phyloP scores from a whole-genome alignment of 2,888 invertebrate species.

The Phlogophora meticulosa region DNA sequence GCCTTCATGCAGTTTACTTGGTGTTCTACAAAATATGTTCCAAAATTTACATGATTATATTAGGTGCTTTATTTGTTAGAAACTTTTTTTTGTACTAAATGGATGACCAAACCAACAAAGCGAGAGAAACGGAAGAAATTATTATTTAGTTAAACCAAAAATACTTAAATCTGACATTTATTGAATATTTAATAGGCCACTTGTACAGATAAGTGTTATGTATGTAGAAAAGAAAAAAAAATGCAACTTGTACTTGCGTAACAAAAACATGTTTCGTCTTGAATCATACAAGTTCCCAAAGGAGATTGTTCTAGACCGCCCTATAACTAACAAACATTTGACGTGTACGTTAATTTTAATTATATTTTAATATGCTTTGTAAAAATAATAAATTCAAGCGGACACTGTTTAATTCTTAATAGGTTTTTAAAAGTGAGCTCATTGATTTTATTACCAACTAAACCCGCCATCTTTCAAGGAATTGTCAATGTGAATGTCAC shows the following conservation, averaged over 20 bases:
- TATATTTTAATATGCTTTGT: no score
- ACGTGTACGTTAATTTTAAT: no score
- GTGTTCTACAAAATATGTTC: constrained; percentile 3
- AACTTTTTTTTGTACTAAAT: no score
- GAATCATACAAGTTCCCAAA: not conserved
- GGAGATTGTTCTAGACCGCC: no score
- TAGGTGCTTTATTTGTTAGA: not conserved
- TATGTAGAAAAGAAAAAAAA: not conserved
- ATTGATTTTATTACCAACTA: no score
- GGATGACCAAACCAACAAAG: not conserved
- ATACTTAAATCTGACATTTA: not conserved
- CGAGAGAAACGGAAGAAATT: not conserved
- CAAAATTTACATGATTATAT: not conserved
- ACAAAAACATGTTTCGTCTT: not conserved
- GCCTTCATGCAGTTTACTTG: not conserved
- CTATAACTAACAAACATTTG: no score
- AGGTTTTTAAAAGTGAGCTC: no score
- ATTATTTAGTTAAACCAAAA: not conserved
- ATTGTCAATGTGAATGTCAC: no score
- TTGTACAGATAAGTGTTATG: not conserved
- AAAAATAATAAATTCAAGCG: no score
- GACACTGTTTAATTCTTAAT: no score
- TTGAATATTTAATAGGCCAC: not conserved
- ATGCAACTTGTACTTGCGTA: not conserved
- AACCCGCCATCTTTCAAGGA: no score